Conservation (phyloP, 2,797 vertebrate genomes). For the Sebastes steindachneri region DNA sequence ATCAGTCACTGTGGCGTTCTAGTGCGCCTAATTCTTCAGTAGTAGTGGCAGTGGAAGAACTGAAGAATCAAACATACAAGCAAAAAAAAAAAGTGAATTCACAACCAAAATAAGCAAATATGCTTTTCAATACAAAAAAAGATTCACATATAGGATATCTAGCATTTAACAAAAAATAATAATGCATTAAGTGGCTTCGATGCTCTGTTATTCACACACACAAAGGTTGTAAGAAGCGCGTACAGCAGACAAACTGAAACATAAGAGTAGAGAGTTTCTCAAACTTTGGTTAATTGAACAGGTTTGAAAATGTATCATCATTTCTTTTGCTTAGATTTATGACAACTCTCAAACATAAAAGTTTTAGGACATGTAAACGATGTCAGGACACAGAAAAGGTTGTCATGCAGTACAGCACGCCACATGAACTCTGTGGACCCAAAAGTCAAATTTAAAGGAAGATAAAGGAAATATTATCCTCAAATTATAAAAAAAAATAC, state of each 20-base stretch:
- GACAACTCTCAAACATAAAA: not conserved
- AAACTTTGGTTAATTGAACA: not conserved
- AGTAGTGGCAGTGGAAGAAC: conserved; percentile 37
- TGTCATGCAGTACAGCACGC: not conserved
- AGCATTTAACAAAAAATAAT: not conserved
- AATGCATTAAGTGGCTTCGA: conserved; percentile 11
- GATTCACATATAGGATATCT: conserved; percentile 29
- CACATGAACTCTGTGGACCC: not conserved
- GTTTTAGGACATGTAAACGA: not conserved
- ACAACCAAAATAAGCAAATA: not conserved
- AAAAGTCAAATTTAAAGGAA: not conserved
- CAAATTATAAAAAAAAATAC: conserved; percentile 9
- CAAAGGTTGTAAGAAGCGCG: not conserved
- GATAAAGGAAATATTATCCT: not conserved
- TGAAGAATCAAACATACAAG: conserved; percentile 6
- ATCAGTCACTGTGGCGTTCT: conserved; percentile 44
- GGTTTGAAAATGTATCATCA: not conserved
- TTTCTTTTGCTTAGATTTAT: not conserved
- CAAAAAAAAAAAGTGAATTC: not conserved
- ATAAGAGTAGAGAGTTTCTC: not conserved
- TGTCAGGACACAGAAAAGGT: not conserved
- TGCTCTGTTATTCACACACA: not conserved
- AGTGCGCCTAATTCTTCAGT: conserved; percentile 37
- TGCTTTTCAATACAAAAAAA: conserved; percentile 2
- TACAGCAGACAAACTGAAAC: conserved; percentile 19